Percentiles rank a stretch among this genome's conserved stretches.
Conservation (phyloP, 2,888 invertebrate genomes). For the Hirtodrosophila confusa region DNA sequence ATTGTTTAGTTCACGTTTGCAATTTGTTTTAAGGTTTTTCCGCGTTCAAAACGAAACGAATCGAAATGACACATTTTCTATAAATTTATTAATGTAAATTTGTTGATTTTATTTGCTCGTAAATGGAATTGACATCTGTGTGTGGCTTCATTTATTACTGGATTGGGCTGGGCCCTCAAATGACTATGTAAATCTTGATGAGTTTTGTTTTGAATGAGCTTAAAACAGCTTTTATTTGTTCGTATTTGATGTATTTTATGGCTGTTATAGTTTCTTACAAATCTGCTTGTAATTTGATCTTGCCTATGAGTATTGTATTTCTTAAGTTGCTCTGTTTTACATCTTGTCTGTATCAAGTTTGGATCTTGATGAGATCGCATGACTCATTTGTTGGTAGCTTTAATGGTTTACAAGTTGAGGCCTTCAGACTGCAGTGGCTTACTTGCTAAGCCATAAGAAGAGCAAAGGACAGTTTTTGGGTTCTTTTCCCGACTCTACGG, state of each 20-base stretch:
- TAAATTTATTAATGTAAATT: slow-evolving; percentile 8
- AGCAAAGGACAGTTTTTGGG: too few relatives aligned
- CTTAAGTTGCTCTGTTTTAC: slow-evolving; percentile 1
- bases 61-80: neutral
- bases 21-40: slow-evolving; percentile 34
- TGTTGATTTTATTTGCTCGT: slow-evolving; percentile 1
- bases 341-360: neutral
- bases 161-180: slow-evolving; percentile 16
- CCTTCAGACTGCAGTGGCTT: too few relatives aligned
- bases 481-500: too few relatives aligned
- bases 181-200: slow-evolving; percentile 33
- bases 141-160: neutral
- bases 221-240: slow-evolving; percentile 27
- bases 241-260: slow-evolving; percentile 8
- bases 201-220: slow-evolving; percentile 11
- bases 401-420: too few relatives aligned
- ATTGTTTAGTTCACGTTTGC: slow-evolving; percentile 31
- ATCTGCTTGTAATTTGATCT: slow-evolving; percentile 36
- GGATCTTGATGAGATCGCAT: slow-evolving; percentile 23
- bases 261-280: slow-evolving; percentile 23
- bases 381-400: neutral
- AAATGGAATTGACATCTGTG: slow-evolving; percentile 13
- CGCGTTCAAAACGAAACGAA: slow-evolving; percentile 13
- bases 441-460: too few relatives aligned
- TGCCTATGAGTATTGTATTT: slow-evolving; percentile 18